Conservation (phyloP, 2,888 invertebrate genomes). For the Oligia fasciuncula region DNA sequence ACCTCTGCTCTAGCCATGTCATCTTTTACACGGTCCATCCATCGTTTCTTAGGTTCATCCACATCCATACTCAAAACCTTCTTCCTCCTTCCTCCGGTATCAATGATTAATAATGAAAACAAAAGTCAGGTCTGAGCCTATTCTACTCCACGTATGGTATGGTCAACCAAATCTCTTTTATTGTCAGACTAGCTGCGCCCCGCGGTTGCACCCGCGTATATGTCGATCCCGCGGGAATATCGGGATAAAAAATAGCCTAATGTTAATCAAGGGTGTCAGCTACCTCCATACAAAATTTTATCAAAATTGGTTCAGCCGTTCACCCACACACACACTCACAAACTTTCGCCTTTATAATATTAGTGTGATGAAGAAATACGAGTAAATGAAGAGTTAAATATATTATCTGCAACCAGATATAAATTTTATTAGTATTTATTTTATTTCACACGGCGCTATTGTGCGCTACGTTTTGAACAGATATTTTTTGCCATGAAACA, state of each 20-base stretch:
- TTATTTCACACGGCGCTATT: slow-evolving; percentile 23
- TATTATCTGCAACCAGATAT: background rate
- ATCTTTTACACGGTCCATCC: background rate
- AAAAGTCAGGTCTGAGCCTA: background rate
- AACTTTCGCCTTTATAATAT: too few species aligned
- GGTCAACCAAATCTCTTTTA: background rate
- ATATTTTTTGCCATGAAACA: slow-evolving; percentile 29
- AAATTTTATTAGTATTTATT: slow-evolving; percentile 4
- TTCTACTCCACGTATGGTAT: background rate
- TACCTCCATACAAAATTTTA: too few species aligned
- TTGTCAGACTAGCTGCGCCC: background rate
- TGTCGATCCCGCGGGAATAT: too few species aligned
- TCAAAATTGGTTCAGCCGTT: too few species aligned
- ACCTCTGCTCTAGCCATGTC: background rate
- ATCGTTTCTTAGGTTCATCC: background rate
- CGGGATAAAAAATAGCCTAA: too few species aligned
- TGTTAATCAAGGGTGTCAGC: too few species aligned
- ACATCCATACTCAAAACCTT: background rate
- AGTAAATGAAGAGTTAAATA: background rate
- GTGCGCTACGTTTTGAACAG: slow-evolving; percentile 7
- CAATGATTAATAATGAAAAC: background rate
- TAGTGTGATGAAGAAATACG: background rate
- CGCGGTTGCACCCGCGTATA: too few species aligned
- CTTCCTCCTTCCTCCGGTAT: background rate
- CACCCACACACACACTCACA: too few species aligned